Evolutionary conservation across 2,113 vertebrate species (phyloP).

Genomic region (Chaenocephalus aceratus): DNA sequence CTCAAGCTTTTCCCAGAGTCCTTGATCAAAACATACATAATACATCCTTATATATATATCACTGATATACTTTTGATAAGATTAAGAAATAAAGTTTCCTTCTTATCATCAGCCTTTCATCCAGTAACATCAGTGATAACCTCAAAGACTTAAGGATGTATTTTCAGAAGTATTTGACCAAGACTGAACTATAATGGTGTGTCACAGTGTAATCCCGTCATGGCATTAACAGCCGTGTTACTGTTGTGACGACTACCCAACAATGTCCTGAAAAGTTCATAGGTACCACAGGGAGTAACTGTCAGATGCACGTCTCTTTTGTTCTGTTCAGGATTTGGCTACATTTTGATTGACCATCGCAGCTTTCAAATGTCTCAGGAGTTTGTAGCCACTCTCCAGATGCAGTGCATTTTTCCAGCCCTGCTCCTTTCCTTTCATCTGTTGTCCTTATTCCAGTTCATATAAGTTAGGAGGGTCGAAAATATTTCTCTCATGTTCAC

Average conservation of each 20-base stretch:
- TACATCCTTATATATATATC: conserved; percentile 65
- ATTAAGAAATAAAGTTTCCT: conserved; percentile 30
- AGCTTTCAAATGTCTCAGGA: not conserved
- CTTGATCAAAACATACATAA: conserved; percentile 66
- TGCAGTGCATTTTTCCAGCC: conserved; percentile 4
- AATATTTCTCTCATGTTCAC: not conserved
- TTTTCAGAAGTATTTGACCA: conserved; percentile 71
- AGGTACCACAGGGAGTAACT: not conserved
- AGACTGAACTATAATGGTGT: conserved; percentile 66
- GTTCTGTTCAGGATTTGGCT: conserved; percentile 7
- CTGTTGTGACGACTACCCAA: conserved; percentile 3
- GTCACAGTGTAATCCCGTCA: conserved; percentile 44
- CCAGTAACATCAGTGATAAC: conserved; percentile 54
- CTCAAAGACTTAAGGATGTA: conserved; percentile 66
- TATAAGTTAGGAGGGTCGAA: conserved; percentile 12
- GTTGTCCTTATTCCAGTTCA: conserved; percentile 10
- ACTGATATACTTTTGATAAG: conserved; percentile 58
- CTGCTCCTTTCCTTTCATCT: conserved; percentile 9
- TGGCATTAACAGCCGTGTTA: conserved; percentile 32
- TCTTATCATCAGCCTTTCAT: conserved; percentile 43
- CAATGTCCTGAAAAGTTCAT: conserved; percentile 11
- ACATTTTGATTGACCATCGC: not conserved
- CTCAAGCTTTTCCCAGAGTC: conserved; percentile 38
- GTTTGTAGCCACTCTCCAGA: not conserved
- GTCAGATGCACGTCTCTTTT: conserved; percentile 23